Conservation (phyloP, 2,113 vertebrate genomes). For the Tautogolabrus adspersus region DNA sequence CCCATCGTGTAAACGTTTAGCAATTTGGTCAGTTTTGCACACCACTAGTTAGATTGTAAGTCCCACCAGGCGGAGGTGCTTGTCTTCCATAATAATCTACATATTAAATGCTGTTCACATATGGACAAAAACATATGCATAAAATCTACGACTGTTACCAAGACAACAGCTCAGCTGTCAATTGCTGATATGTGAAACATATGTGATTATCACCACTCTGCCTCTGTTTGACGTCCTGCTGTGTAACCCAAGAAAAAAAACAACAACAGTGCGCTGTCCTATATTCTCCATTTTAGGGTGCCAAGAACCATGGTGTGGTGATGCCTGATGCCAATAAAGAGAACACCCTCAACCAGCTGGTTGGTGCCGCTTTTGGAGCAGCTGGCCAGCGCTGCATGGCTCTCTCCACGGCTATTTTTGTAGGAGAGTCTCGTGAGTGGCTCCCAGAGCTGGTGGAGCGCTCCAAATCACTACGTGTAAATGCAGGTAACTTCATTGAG, state of each 20-base stretch:
- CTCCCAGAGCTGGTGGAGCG: slow-evolving; percentile 95
- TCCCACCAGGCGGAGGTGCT: not conserved
- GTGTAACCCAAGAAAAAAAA: slow-evolving; percentile 26
- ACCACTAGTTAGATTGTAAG: too few relatives aligned
- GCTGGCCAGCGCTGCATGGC: slow-evolving; percentile 99
- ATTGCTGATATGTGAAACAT: not conserved
- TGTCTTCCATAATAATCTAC: slow-evolving; percentile 9
- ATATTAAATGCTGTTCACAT: not conserved
- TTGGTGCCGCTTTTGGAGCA: slow-evolving; percentile 97
- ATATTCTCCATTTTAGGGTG: slow-evolving; percentile 85
- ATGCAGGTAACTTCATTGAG: slow-evolving; percentile 85
- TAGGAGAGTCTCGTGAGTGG: slow-evolving; percentile 93
- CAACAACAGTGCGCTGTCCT: slow-evolving; percentile 16
- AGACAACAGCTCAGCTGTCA: slow-evolving; percentile 18
- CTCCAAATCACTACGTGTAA: slow-evolving; percentile 92
- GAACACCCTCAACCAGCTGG: slow-evolving; percentile 97
- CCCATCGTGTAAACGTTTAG: too few relatives aligned
- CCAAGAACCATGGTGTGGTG: slow-evolving; percentile 98
- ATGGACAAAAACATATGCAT: not conserved
- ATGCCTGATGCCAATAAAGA: slow-evolving; percentile 99
- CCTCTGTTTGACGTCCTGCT: slow-evolving; percentile 17
- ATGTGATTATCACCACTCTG: slow-evolving; percentile 7
- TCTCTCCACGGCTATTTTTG: slow-evolving; percentile 94
- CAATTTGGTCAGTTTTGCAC: too few relatives aligned
- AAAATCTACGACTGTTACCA: slow-evolving; percentile 5